A percentile compares a stretch with the other conserved stretches of the same genome.
These are phyloP conservation scores for Sycophaga agraensis DNA, from an alignment of 1,140 invertebrate genomes.

Conservation along the genomic window DNA sequence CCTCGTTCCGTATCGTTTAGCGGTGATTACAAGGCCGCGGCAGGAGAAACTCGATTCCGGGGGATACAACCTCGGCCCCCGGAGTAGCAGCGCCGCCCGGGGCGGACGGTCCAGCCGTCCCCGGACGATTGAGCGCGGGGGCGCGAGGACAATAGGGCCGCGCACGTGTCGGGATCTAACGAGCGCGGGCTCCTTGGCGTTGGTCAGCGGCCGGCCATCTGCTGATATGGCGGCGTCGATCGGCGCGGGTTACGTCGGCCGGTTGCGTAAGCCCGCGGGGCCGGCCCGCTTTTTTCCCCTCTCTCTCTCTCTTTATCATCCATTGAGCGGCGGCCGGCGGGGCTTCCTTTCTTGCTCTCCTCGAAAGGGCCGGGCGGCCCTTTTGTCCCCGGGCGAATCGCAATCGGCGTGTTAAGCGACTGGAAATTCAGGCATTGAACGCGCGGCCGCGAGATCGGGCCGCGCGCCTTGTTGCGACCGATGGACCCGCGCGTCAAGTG, in stretches of 20 bases:
- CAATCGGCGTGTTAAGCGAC: conserved; percentile 37
- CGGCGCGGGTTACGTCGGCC: too few species aligned
- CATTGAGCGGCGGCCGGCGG: too few species aligned
- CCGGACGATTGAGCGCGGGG: conserved; percentile 27
- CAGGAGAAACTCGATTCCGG: conserved; percentile 23
- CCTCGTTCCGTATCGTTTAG: conserved; percentile 7
- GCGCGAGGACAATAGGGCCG: conserved; percentile 34
- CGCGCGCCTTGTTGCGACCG: not conserved
- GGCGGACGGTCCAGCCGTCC: conserved; percentile 30
- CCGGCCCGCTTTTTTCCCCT: conserved; percentile 21
- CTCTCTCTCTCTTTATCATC: conserved; percentile 21
- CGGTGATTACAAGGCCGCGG: not conserved
- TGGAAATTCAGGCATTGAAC: conserved; percentile 41
- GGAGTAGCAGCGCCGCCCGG: too few species aligned
- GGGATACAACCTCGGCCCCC: too few species aligned
- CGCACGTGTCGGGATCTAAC: conserved; percentile 51
- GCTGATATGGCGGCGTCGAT: too few species aligned
- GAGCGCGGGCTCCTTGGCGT: too few species aligned
- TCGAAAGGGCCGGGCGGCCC: not conserved
- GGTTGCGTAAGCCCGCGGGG: too few species aligned
- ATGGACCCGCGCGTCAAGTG: conserved; percentile 15
- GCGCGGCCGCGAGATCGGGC: not conserved
- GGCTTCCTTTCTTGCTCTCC: conserved; percentile 26
- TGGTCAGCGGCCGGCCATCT: conserved; percentile 37
- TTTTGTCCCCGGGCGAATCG: conserved; percentile 11